Evolutionary conservation across 2,888 invertebrate species (phyloP).

Genomic region (Chloroclysta siterata): DNA sequence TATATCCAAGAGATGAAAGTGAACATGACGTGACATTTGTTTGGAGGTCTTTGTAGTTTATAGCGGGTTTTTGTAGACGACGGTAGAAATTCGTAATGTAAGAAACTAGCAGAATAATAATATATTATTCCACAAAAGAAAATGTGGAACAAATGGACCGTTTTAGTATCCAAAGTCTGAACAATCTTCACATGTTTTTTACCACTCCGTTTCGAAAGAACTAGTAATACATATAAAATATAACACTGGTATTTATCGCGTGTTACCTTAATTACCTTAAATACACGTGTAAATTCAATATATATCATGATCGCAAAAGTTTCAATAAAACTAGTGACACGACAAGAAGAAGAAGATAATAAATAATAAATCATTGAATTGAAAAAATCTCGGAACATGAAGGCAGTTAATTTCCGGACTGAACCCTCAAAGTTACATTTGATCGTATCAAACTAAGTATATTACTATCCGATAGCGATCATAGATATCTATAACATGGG

Average conservation of each 20-base stretch:
- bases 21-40: constrained; percentile 4
- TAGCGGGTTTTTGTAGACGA: constrained; percentile 13
- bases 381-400: background rate
- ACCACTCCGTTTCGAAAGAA: too few species aligned
- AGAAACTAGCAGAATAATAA: constrained; percentile 8
- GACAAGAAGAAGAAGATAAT: too few species aligned
- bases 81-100: constrained; percentile 1
- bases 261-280: too few species aligned
- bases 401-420: constrained; percentile 1
- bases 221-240: too few species aligned
- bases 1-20: constrained; percentile 1
- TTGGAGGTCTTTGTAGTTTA: constrained; percentile 12
- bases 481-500: background rate
- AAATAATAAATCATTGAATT: too few species aligned
- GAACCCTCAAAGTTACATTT: constrained; percentile 7
- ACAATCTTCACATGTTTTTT: background rate
- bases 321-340: too few species aligned
- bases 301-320: too few species aligned
- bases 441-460: background rate
- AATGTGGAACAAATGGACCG: constrained; percentile 1
- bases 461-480: background rate
- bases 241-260: too few species aligned
- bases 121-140: constrained; percentile 2
- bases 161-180: background rate
- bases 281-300: too few species aligned